Evolutionary conservation across 2,113 vertebrate genomes (phyloP), one percentile per base, ranked within the genome.

Genomic region (Gopherus evgoodei): DNA sequence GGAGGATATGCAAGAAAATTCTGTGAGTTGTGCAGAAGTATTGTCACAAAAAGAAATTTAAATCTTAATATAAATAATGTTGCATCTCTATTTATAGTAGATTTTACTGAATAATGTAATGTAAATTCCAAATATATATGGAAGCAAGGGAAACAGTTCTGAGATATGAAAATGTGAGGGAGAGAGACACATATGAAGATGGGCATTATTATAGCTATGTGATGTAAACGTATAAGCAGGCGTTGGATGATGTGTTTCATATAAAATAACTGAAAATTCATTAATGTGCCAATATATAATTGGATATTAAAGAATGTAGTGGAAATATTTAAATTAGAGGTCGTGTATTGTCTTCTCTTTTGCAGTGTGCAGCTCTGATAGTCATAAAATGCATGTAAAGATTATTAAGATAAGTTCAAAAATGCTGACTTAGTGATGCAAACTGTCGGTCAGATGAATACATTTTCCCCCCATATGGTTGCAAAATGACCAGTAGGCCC

Each of bases 1-100:
- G 47, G 76, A 72, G 53, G 62, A 86, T 85, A 65, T 81, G 53
- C 50, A 57, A 50, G 50, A 65, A 75, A 84, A 53, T 47, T 76
- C 25, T 84, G n/a, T 72, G n/a, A 65, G 62, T 11, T 38, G 65
- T 69, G 8, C 35, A 38, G 27, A 29, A 31, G 7, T n/a, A n/a
- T 69, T n/a, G 16, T 72, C 17, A 72, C n/a, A 72, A 22, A 72
- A 38, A 38, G 4, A 38, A 21, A 21, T 72, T 21, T 72, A 72
- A 72, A 72, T 72, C 65, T 69, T n/a, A 38, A 38, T 38, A 5
- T 13, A 84, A 47, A 31, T 53, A 65, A 17, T 75, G 14, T 22
- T 78, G 5, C 25, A 65, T 87, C 69, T 95, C 59, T 11, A 75
- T 62, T 93, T 96, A 22, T 14, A 93, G 13, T 75, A 87, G 8